Conservation (phyloP, 2,113 vertebrate genomes). For the Pardalotus punctatus region DNA sequence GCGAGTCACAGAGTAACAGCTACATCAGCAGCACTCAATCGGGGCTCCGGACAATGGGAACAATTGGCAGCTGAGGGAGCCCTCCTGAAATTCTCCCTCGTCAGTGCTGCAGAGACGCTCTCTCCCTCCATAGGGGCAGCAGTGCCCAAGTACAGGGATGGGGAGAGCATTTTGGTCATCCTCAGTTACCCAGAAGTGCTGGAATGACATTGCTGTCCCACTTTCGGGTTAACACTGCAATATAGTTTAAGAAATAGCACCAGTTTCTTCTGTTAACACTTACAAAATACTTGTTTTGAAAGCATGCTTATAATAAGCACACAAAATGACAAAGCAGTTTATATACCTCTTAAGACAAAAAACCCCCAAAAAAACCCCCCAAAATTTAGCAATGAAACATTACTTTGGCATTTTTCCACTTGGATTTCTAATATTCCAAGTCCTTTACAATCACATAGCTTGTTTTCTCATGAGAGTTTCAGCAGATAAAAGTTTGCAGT, state of each 20-base stretch:
- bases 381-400: background rate
- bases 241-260: background rate
- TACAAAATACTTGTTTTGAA: background rate
- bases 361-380: too few relatives aligned
- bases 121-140: fast-evolving
- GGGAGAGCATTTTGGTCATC: background rate
- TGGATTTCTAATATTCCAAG: background rate
- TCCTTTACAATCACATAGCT: background rate
- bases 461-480: background rate
- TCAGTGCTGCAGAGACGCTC: too few relatives aligned
- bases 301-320: background rate
- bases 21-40: fast-evolving
- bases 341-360: background rate
- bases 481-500: background rate
- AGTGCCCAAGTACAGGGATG: fast-evolving
- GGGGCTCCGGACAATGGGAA: fast-evolving
- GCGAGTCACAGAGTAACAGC: background rate
- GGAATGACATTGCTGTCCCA: background rate
- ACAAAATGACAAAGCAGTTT: background rate
- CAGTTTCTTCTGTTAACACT: background rate
- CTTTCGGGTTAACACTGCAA: background rate
- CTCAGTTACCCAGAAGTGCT: fast-evolving
- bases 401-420: background rate
- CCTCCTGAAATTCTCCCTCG: fast-evolving
- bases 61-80: fast-evolving